Conservation (phyloP, 2,797 vertebrate species). For the Parotocinclus haroldoi region DNA sequence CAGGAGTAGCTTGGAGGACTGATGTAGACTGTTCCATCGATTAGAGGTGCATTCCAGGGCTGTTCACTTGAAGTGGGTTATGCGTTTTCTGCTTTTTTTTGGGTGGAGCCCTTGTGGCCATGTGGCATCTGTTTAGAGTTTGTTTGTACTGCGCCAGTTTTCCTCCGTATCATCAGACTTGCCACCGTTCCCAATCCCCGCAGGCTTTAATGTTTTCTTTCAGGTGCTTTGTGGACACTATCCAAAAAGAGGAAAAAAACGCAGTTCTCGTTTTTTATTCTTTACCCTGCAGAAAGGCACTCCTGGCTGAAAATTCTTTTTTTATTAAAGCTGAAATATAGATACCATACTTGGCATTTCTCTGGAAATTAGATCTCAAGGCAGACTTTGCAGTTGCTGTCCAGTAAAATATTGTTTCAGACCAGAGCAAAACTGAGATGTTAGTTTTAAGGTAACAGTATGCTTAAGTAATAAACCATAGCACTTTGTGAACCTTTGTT, state of each 20-base stretch:
- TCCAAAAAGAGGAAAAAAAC: not conserved
- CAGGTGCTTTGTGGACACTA: conserved; percentile 43
- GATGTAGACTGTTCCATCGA: conserved; percentile 22
- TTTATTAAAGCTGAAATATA: not conserved
- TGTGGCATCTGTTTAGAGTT: conserved; percentile 57
- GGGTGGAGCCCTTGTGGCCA: conserved; percentile 32
- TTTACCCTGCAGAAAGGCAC: not conserved
- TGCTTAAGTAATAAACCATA: conserved; percentile 11
- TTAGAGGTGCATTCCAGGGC: conserved; percentile 35
- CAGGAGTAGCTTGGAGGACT: conserved; percentile 38
- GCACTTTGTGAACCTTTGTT: not conserved
- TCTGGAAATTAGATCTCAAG: conserved; percentile 1
- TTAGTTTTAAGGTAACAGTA: not conserved
- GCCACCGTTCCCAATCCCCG: conserved; percentile 22
- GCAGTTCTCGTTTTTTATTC: too few species aligned
- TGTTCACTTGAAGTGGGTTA: conserved; percentile 4
- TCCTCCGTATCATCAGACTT: conserved; percentile 32
- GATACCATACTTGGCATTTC: not conserved
- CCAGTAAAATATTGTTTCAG: not conserved
- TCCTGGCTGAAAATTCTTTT: not conserved
- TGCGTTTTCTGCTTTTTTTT: conserved; percentile 33
- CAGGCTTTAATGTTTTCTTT: conserved; percentile 33
- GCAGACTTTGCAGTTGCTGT: not conserved
- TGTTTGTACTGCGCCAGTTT: conserved; percentile 44
- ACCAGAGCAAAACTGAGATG: not conserved